Evolutionary conservation across 1,140 invertebrate species (phyloP), one percentile per base, ranked within the genome.

Genomic region (Pemphigus obesinymphae): DNA sequence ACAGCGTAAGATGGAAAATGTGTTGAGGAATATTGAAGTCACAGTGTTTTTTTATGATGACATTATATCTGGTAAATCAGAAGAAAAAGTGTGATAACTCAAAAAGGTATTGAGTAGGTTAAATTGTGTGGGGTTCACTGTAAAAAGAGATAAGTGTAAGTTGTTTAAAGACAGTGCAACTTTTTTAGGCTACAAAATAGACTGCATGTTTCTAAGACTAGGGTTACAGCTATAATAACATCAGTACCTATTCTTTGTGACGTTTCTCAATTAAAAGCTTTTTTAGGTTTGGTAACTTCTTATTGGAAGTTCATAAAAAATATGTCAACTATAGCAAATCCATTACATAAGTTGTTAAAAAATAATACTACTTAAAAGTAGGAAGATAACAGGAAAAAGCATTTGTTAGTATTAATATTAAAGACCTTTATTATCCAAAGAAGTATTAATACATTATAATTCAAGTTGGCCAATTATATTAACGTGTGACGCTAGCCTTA

Each of bases 1-100:
- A 82, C 85, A 87, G 83, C 78, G 83, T 50, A 84, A 84, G 75
- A 85, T 86, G 84, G 86, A 86, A 48, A 40, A 15, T 10, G 13
- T 83, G 8, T 43, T 83, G 7, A 26, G 29, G 15, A 37, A 26
- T 17, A 66, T 84, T 17, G 23, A 29, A 15, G 68, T 68, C 37
- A 63, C 80, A 61, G 29, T 34, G 7, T 63, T 31, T 58, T 83
- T 83, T 55, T 82, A 83, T 81, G 83, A 84, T 66, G 82, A 83
- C 43, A 83, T 83, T 34, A 76, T 84, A 53, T 55, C 61, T 45
- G 82, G 76, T 20, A 48, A 48, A 55, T 50, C 17, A 48, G 7
- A 31, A 20, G 29, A 48, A 11, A 50, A 83, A 72, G n/a, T 31
- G 37, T 29, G n/a, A 34, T 13, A 81, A 20, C 34, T 82, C 8